Conservation (phyloP, 2,888 invertebrate genomes). For the Polymixis flavicincta region DNA sequence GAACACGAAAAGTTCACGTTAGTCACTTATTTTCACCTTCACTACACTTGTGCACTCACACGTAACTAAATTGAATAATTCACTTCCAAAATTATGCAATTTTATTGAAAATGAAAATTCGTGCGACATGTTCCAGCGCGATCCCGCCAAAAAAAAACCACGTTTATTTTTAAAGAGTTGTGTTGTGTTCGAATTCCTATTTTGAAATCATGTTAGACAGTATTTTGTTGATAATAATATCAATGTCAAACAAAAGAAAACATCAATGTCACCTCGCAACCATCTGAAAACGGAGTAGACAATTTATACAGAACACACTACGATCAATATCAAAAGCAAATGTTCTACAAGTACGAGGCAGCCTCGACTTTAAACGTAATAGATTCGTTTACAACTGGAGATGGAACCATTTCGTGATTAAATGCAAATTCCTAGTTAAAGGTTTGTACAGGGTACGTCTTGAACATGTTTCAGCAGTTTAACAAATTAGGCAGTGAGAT, state of each 20-base stretch:
- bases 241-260: not conserved
- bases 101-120: too few species aligned
- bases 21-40: too few species aligned
- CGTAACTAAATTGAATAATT: too few species aligned
- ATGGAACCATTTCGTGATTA: conserved; percentile 64
- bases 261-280: not conserved
- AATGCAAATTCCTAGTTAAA: conserved; percentile 65
- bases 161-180: too few species aligned
- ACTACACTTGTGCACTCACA: too few species aligned
- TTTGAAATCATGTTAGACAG: not conserved
- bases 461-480: conserved; percentile 53
- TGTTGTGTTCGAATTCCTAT: not conserved
- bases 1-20: too few species aligned
- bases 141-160: too few species aligned
- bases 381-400: conserved; percentile 63
- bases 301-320: conserved; percentile 33
- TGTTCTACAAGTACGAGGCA: conserved; percentile 52
- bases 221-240: not conserved
- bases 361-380: conserved; percentile 55
- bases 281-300: conserved; percentile 5
- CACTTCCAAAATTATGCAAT: too few species aligned
- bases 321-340: conserved; percentile 57
- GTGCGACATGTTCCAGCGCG: too few species aligned
- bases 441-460: conserved; percentile 48
- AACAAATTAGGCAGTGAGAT: conserved; percentile 56